phyloP scores from a whole-genome alignment of 2,888 invertebrate species.

The Perithous albicinctus region DNA sequence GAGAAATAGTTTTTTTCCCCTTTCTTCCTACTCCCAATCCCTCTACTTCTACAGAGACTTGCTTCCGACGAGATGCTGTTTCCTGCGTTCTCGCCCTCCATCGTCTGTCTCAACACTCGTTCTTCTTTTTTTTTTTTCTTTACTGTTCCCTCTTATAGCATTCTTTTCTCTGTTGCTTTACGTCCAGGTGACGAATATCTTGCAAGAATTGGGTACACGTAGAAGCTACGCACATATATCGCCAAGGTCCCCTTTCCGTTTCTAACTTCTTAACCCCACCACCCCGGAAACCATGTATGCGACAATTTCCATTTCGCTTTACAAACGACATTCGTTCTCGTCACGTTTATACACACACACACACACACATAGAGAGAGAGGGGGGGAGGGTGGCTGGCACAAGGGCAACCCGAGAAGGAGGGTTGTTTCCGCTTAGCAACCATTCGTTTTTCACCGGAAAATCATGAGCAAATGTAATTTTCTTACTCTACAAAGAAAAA shows the following conservation, averaged over 20 bases:
- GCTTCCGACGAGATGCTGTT: conserved; percentile 18
- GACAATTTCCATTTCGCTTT: conserved; percentile 46
- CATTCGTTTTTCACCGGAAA: conserved; percentile 18
- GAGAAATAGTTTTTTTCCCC: conserved; percentile 43
- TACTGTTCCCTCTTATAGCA: background rate
- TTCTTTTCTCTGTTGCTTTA: conserved; percentile 16
- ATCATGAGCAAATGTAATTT: conserved; percentile 56
- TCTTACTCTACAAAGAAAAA: conserved; percentile 26
- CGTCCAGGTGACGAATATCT: conserved; percentile 46
- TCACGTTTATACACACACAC: conserved; percentile 12
- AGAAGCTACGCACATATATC: conserved; percentile 16
- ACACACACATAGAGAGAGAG: background rate
- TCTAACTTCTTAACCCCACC: background rate
- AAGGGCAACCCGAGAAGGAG: background rate
- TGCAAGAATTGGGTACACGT: conserved; percentile 24
- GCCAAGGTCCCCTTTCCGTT: conserved; percentile 5
- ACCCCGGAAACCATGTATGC: background rate
- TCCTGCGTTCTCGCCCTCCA: conserved; percentile 17
- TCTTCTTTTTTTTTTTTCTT: conserved; percentile 26
- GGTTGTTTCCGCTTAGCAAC: background rate
- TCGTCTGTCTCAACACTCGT: conserved; percentile 25
- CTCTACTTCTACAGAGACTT: background rate
- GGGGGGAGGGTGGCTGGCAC: background rate
- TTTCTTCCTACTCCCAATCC: background rate
- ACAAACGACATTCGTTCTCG: conserved; percentile 40